These are phyloP conservation scores for Apotomis capreana DNA, from an alignment of 2,888 invertebrate species.

Conservation along the genomic window DNA sequence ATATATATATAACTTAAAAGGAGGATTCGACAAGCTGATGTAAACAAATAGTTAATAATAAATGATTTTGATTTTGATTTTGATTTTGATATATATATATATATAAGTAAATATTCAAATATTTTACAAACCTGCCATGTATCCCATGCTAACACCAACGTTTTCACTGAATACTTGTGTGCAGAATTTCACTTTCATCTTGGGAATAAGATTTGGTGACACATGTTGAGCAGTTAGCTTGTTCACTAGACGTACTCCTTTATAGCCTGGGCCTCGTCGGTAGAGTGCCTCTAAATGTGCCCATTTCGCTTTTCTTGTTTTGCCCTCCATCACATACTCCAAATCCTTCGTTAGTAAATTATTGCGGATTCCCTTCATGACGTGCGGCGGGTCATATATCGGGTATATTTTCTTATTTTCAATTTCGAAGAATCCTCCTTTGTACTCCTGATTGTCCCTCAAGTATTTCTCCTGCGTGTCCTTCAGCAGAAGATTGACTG, in stretches of 20 bases:
- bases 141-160: conserved; percentile 41
- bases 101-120: not conserved
- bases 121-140: conserved; percentile 30
- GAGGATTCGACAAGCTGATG: no score
- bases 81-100: no score
- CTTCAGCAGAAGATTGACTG: conserved; percentile 36
- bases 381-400: conserved; percentile 36
- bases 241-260: conserved; percentile 12
- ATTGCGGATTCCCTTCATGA: conserved; percentile 42
- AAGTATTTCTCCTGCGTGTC: conserved; percentile 30
- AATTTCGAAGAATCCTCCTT: conserved; percentile 26
- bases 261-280: conserved; percentile 26
- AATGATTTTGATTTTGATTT: no score
- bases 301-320: conserved; percentile 41
- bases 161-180: conserved; percentile 43
- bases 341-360: conserved; percentile 41
- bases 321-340: conserved; percentile 32
- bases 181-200: conserved; percentile 44
- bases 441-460: conserved; percentile 13
- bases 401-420: conserved; percentile 26
- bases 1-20: no score
- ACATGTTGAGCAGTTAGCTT: conserved; percentile 43
- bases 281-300: conserved; percentile 36
- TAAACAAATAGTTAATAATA: no score
- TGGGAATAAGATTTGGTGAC: conserved; percentile 40